Evolutionary conservation across 2,113 vertebrate genomes (phyloP).

Genomic region (Vicugna pacos): DNA sequence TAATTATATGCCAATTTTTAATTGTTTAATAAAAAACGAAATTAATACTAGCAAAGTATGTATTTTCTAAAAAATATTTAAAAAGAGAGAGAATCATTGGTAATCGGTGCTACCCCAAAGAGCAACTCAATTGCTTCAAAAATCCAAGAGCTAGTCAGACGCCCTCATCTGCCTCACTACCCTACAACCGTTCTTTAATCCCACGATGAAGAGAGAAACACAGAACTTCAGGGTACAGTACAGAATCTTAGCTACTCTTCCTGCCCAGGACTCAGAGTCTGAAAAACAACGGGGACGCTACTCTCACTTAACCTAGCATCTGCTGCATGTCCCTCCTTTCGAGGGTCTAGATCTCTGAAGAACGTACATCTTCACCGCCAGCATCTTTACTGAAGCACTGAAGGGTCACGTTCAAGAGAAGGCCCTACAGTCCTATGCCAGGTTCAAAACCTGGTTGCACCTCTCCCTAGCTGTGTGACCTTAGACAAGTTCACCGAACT

Average conservation of each 20-base stretch:
- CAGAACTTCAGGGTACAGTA: constrained; percentile 5
- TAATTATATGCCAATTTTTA: neutral
- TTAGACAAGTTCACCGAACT: neutral
- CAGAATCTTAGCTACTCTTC: constrained; percentile 32
- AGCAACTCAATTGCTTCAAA: constrained; percentile 8
- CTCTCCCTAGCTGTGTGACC: neutral
- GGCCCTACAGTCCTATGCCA: neutral
- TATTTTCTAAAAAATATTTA: neutral
- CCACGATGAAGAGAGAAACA: neutral
- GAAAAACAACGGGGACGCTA: neutral
- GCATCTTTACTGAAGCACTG: neutral
- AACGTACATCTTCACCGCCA: constrained; percentile 1
- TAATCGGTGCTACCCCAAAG: constrained; percentile 1
- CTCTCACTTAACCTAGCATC: constrained; percentile 6
- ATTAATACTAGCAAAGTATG: neutral
- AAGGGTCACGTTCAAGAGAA: neutral
- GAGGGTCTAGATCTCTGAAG: neutral
- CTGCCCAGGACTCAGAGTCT: neutral
- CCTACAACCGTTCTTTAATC: neutral
- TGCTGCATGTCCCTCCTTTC: neutral
- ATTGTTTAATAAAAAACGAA: neutral
- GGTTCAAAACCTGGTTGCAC: neutral
- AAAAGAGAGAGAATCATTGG: constrained; percentile 14
- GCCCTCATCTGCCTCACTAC: neutral
- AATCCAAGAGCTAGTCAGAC: constrained; percentile 4